Evolutionary conservation across 2,797 vertebrate genomes (phyloP).

Genomic region (Myiothlypis chrysogaster): DNA sequence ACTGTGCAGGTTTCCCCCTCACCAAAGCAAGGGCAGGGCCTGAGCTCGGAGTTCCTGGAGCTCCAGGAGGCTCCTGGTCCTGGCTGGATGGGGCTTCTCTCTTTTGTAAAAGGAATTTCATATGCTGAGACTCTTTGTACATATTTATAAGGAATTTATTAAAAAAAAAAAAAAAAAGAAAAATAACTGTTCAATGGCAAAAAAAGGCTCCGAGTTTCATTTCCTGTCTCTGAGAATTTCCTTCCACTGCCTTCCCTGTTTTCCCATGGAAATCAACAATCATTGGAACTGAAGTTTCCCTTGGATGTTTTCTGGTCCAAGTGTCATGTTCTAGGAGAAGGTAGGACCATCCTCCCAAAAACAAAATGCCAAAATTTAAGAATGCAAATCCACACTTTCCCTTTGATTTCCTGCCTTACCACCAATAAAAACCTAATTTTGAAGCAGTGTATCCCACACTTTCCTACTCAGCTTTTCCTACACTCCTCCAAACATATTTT

Average conservation of each 20-base stretch:
- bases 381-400: not conserved
- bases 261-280: not conserved
- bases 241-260: not conserved
- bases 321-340: not conserved
- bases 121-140: slow-evolving; percentile 80
- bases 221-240: not conserved
- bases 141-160: slow-evolving; percentile 83
- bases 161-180: slow-evolving; percentile 64
- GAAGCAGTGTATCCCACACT: not conserved
- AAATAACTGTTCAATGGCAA: slow-evolving; percentile 48
- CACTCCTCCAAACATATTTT: not conserved
- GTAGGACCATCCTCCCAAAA: not conserved
- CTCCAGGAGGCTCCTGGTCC: slow-evolving; percentile 11
- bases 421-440: not conserved
- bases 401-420: not conserved
- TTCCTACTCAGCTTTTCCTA: not conserved
- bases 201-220: not conserved
- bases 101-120: slow-evolving; percentile 81
- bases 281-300: not conserved
- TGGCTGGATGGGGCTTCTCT: slow-evolving; percentile 61
- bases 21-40: not conserved
- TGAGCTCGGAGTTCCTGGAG: not conserved
- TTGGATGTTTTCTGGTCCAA: not conserved
- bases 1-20: slow-evolving; percentile 49
- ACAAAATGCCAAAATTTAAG: not conserved